phyloP scores from a whole-genome alignment of 2,888 invertebrate species.

The Acanthosepion esculentum region DNA sequence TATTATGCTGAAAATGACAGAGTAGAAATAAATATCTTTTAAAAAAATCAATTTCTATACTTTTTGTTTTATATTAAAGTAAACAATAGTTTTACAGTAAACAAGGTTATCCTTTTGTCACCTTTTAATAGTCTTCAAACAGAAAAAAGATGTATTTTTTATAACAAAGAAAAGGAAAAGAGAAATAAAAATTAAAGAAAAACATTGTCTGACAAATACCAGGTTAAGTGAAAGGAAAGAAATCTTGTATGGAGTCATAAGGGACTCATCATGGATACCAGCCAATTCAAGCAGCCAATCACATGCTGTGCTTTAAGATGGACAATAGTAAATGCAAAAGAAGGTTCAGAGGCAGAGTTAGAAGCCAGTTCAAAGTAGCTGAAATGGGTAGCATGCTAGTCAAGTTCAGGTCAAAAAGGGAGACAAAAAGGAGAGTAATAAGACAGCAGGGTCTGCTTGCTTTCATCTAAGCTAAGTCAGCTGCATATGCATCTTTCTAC shows the following conservation, averaged over 20 bases:
- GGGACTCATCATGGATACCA: not conserved
- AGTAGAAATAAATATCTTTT: not conserved
- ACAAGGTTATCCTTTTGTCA: not conserved
- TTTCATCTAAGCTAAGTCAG: not conserved
- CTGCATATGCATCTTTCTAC: not conserved
- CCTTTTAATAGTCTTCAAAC: conserved; percentile 7
- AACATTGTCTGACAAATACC: not conserved
- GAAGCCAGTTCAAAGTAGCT: conserved; percentile 16
- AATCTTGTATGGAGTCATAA: not conserved
- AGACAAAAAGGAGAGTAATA: not conserved
- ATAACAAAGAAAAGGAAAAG: not conserved
- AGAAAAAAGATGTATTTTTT: not conserved
- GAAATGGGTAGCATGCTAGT: not conserved
- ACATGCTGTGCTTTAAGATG: not conserved
- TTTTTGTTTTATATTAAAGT: not conserved
- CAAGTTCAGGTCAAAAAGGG: not conserved
- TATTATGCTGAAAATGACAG: not conserved
- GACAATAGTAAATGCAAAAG: not conserved
- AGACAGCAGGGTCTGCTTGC: not conserved
- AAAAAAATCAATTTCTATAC: not conserved
- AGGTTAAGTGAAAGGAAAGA: not conserved
- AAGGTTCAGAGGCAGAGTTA: not conserved
- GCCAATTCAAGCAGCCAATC: not conserved
- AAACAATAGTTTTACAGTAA: not conserved
- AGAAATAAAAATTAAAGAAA: not conserved